A percentile compares a stretch with the other conserved stretches of the same genome.
Evolutionary conservation across 2,888 invertebrate species (phyloP).

Genomic region (Acleris cristana): DNA sequence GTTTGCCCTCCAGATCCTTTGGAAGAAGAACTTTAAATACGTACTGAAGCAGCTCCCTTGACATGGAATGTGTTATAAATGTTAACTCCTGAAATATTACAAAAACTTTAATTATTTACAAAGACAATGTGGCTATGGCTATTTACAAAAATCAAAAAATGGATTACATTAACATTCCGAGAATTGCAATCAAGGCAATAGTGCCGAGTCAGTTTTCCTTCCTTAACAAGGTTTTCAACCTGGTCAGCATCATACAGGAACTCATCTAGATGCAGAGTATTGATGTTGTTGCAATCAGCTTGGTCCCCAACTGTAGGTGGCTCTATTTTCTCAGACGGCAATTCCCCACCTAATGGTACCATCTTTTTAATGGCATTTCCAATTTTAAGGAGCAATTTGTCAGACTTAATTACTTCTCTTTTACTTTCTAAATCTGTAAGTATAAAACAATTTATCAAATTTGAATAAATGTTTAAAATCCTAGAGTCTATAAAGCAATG

Average conservation of each 20-base stretch:
- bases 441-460: no score
- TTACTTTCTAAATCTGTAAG: conserved; percentile 64
- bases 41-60: conserved; percentile 82
- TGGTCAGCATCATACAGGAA: conserved; percentile 88
- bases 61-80: conserved; percentile 87
- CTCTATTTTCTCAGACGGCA: conserved; percentile 67
- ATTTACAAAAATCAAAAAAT: neutral
- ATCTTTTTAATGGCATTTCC: conserved; percentile 64
- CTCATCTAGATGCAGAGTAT: conserved; percentile 86
- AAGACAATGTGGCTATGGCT: neutral
- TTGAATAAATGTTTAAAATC: no score
- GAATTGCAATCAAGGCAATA: conserved; percentile 72
- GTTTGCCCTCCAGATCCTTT: conserved; percentile 81
- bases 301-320: conserved; percentile 74
- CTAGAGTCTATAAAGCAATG: no score
- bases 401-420: conserved; percentile 53
- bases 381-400: conserved; percentile 62
- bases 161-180: conserved; percentile 61
- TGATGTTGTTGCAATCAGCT: conserved; percentile 79
- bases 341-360: conserved; percentile 69
- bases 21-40: conserved; percentile 86
- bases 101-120: neutral
- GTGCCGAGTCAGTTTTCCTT: conserved; percentile 63
- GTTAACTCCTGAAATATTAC: conserved; percentile 70
- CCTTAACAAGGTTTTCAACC: conserved; percentile 73